Conservation (phyloP, 2,888 invertebrate species). For the Aplocera efformata region DNA sequence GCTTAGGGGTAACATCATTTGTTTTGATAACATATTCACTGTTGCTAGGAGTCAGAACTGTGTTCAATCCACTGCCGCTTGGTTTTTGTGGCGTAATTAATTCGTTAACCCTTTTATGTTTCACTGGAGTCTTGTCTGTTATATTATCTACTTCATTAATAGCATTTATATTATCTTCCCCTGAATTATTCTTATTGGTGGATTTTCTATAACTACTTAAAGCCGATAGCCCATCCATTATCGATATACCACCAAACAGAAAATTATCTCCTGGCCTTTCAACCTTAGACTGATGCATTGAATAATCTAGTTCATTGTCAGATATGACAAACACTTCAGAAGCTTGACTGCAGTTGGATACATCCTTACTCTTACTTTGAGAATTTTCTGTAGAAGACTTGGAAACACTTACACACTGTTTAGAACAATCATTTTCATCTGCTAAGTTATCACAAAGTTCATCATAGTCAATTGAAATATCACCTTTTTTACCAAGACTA, state of each 20-base stretch:
- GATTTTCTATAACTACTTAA: constrained; percentile 17
- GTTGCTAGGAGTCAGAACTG: constrained; percentile 57
- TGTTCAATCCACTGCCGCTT: constrained; percentile 21
- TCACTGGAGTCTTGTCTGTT: constrained; percentile 31
- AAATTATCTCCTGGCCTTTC: constrained; percentile 36
- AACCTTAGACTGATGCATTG: constrained; percentile 59
- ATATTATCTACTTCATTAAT: constrained; percentile 2
- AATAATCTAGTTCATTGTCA: constrained; percentile 84
- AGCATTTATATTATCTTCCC: constrained; percentile 1
- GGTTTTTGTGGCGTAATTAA: constrained; percentile 31
- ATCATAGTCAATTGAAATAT: constrained; percentile 67
- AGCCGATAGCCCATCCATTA: constrained; percentile 37
- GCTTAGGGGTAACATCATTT: constrained; percentile 78
- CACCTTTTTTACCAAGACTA: constrained; percentile 45
- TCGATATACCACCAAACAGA: constrained; percentile 45
- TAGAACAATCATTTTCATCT: constrained; percentile 5
- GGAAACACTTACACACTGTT: constrained; percentile 3
- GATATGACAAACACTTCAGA: constrained; percentile 62
- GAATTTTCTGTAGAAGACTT: constrained; percentile 5
- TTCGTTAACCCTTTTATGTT: constrained; percentile 33
- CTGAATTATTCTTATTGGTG: constrained; percentile 7
- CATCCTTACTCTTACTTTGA: constrained; percentile 10
- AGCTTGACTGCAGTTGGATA: constrained; percentile 39
- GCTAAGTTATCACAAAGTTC: constrained; percentile 38
- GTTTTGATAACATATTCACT: constrained; percentile 75